Evolutionary conservation across 2,113 vertebrate genomes (phyloP).

Genomic region (Acrocephalus arundinaceus): DNA sequence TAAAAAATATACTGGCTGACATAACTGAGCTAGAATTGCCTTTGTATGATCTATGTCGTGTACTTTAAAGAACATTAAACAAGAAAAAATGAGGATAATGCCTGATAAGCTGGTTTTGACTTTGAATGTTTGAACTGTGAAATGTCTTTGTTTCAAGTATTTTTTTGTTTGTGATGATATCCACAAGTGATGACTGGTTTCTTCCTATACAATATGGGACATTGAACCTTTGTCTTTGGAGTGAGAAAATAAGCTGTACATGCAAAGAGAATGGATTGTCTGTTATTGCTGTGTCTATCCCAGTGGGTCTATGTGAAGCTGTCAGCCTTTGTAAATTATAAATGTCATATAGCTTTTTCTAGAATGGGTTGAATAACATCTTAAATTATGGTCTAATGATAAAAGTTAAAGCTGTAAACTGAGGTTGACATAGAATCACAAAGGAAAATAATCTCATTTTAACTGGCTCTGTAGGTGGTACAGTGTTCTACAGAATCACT

Average conservation of each 20-base stretch:
- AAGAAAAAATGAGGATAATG: not conserved
- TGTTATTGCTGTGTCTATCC: not conserved
- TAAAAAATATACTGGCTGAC: not conserved
- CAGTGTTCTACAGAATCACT: not conserved
- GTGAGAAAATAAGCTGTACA: not conserved
- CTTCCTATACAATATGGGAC: not conserved
- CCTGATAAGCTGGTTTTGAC: not conserved
- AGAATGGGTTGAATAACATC: not conserved
- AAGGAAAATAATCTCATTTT: constrained; percentile 26
- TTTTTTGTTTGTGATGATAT: constrained; percentile 44
- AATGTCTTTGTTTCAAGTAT: constrained; percentile 22
- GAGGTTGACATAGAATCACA: not conserved
- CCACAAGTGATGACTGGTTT: constrained; percentile 21
- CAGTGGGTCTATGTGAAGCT: not conserved
- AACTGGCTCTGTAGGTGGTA: not conserved
- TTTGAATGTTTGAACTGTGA: constrained; percentile 6
- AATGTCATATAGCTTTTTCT: not conserved
- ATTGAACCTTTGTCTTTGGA: constrained; percentile 9
- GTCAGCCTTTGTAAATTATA: not conserved
- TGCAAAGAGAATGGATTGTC: not conserved
- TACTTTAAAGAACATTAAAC: not conserved
- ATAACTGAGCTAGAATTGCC: not conserved
- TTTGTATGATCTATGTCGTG: not conserved
- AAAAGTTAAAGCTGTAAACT: constrained; percentile 24
- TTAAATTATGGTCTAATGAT: not conserved